Evolutionary conservation across 2,888 invertebrate genomes (phyloP).

Genomic region (Koerneria pararmatus): DNA sequence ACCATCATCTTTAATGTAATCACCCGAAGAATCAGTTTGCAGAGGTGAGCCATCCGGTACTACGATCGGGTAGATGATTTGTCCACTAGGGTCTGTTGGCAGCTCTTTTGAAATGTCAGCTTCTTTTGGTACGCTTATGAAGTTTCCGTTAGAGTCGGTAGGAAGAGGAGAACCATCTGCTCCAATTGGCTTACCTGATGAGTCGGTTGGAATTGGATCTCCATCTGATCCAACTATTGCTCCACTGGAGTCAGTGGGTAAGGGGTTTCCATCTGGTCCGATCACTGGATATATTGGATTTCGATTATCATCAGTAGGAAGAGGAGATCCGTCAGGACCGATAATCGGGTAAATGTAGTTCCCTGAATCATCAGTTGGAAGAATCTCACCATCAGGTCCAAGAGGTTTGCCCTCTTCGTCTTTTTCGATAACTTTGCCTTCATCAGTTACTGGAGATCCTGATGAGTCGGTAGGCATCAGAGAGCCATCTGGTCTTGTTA

Average conservation of each 20-base stretch:
- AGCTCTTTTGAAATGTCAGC: slow-evolving; percentile 10
- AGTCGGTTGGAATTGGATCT: slow-evolving; percentile 28
- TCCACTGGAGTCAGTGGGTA: slow-evolving; percentile 31
- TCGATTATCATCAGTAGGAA: slow-evolving; percentile 27
- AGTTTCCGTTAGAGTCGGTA: slow-evolving; percentile 19
- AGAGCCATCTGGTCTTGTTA: slow-evolving; percentile 29
- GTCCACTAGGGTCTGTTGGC: slow-evolving; percentile 10
- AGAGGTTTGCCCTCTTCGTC: slow-evolving; percentile 36
- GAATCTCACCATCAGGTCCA: slow-evolving; percentile 31
- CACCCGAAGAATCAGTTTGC: slow-evolving; percentile 20
- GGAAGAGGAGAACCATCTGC: slow-evolving; percentile 32
- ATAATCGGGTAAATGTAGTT: slow-evolving; percentile 32
- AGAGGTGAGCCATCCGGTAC: slow-evolving; percentile 16
- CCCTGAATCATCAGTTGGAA: slow-evolving; percentile 37
- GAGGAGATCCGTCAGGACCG: slow-evolving; percentile 26
- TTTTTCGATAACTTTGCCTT: slow-evolving; percentile 27
- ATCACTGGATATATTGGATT: slow-evolving; percentile 23
- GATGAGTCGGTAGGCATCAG: slow-evolving; percentile 29
- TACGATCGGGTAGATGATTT: slow-evolving; percentile 26
- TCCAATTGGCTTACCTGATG: slow-evolving; percentile 26
- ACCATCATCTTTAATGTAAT: slow-evolving; percentile 22
- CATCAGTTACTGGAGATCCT: slow-evolving; percentile 24
- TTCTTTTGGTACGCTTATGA: slow-evolving; percentile 9
- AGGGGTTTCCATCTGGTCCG: slow-evolving; percentile 27
- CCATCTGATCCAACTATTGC: slow-evolving; percentile 35